phyloP scores from a whole-genome alignment of 2,888 invertebrate species.

The Xestobium rufovillosum region DNA sequence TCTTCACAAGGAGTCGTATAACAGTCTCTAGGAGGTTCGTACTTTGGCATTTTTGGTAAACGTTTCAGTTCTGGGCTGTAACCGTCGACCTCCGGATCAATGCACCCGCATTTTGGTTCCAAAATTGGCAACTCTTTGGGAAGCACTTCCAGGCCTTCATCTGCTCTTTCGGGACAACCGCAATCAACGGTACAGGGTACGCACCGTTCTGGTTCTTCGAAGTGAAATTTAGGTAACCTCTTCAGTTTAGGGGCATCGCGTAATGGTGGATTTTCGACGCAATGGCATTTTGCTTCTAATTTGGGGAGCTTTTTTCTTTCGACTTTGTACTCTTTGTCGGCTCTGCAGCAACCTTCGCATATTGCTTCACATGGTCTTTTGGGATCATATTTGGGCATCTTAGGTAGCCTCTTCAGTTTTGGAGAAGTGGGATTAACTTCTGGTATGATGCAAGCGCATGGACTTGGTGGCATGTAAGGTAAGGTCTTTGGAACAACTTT shows the following conservation, averaged over 20 bases:
- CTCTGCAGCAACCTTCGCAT: no score
- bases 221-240: no score
- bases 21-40: background rate
- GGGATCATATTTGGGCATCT: no score
- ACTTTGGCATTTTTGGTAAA: background rate
- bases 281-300: slow-evolving; percentile 29
- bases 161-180: background rate
- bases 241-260: slow-evolving; percentile 18
- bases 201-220: no score
- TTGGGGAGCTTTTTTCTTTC: background rate
- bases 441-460: background rate
- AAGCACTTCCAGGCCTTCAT: background rate
- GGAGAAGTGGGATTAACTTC: no score
- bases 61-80: no score
- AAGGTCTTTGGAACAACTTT: slow-evolving; percentile 12
- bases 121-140: background rate
- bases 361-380: no score
- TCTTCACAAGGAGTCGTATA: no score
- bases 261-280: slow-evolving; percentile 22
- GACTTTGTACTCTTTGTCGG: background rate
- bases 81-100: background rate
- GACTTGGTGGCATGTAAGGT: background rate
- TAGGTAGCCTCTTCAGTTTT: background rate
- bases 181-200: no score
- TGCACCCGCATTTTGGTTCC: background rate